Percentiles rank a stretch among this genome's conserved stretches.
These are phyloP conservation scores for Drosophila jambulina DNA, from an alignment of 1,140 invertebrate species.

Conservation along the genomic window DNA sequence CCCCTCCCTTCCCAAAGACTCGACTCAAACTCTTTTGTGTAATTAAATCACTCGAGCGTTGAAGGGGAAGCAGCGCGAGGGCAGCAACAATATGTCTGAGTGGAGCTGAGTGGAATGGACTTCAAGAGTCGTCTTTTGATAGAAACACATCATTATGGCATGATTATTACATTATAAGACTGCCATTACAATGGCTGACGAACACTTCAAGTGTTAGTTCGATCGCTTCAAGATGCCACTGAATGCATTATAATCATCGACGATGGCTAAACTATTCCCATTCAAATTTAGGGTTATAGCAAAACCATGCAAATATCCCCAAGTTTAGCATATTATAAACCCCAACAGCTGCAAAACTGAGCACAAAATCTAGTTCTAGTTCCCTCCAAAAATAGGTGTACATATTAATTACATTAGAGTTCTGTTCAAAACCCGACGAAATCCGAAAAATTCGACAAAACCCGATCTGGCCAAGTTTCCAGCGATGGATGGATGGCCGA, in stretches of 20 bases:
- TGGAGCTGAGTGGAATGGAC: slow-evolving; percentile 33
- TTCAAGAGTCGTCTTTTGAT: slow-evolving; percentile 42
- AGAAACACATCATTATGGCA: slow-evolving; percentile 75
- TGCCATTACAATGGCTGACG: slow-evolving; percentile 33
- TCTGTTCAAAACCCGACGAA: slow-evolving; percentile 18
- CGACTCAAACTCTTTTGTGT: slow-evolving; percentile 52
- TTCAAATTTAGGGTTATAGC: slow-evolving; percentile 12
- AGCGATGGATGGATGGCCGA: slow-evolving; percentile 28
- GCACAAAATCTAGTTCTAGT: slow-evolving; percentile 39
- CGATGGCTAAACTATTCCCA: neutral
- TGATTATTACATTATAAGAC: slow-evolving; percentile 62
- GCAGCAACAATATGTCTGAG: slow-evolving; percentile 17
- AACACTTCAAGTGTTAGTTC: slow-evolving; percentile 56
- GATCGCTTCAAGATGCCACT: slow-evolving; percentile 11
- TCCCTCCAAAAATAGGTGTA: slow-evolving; percentile 47
- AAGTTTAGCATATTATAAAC: slow-evolving; percentile 40
- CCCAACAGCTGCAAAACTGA: slow-evolving; percentile 45
- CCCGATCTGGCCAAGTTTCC: slow-evolving; percentile 36
- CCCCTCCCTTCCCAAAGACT: neutral
- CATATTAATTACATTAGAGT: slow-evolving; percentile 54
- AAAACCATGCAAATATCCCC: slow-evolving; percentile 26
- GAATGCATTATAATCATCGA: slow-evolving; percentile 17
- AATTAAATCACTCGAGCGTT: slow-evolving; percentile 81
- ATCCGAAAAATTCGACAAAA: slow-evolving; percentile 28
- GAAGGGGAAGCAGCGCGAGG: slow-evolving; percentile 34